Evolutionary conservation across 2,113 vertebrate genomes (phyloP).

Genomic region (Peucedramus taeniatus): DNA sequence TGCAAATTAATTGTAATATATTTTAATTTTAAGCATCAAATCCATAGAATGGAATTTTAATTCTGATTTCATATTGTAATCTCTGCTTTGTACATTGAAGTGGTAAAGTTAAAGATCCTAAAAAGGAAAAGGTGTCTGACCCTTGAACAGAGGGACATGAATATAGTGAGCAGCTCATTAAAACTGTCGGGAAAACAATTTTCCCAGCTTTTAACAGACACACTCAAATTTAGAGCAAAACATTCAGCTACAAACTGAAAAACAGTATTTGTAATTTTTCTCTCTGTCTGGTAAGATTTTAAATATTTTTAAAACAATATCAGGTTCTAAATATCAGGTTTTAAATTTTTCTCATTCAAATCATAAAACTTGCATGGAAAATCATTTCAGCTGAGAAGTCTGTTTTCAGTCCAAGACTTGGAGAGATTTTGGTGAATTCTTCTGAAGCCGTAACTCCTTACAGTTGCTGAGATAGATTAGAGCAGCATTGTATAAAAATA

Average conservation of each 20-base stretch:
- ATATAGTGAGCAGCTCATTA: not conserved
- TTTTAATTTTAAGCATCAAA: not conserved
- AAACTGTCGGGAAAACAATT: not conserved
- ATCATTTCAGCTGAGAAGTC: not conserved
- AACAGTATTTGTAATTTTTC: not conserved
- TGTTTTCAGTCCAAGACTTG: not conserved
- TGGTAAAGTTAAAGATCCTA: not conserved
- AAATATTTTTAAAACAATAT: not conserved
- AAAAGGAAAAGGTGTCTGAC: not conserved
- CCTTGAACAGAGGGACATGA: not conserved
- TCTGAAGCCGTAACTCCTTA: not conserved
- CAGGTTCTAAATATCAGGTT: rapidly evolving
- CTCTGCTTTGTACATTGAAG: not conserved
- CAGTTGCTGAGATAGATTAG: not conserved
- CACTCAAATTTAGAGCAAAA: not conserved
- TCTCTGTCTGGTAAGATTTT: not conserved
- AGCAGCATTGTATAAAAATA: not conserved
- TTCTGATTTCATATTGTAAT: not conserved
- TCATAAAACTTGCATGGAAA: not conserved
- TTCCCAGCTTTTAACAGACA: not conserved
- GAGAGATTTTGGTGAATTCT: not conserved
- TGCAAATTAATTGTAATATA: not conserved
- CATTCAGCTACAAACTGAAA: not conserved
- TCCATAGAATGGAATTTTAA: not conserved
- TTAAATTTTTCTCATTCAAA: not conserved